Evolutionary conservation across 2,797 vertebrate genomes (phyloP).

Genomic region (Enteromius mattozi): DNA sequence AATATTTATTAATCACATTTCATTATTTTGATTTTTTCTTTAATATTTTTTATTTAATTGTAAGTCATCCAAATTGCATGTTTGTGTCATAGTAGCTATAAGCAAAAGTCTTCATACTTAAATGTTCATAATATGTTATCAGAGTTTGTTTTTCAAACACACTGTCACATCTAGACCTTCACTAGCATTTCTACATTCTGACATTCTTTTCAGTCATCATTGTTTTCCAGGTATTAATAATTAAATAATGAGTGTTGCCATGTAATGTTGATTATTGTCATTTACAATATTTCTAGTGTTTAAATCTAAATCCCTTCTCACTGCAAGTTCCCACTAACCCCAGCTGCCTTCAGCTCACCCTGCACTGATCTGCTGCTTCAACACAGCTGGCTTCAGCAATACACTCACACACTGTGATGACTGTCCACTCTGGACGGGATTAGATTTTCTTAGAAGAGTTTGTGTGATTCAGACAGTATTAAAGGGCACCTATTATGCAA

Average conservation of each 20-base stretch:
- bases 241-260: background rate
- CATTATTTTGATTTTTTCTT: background rate
- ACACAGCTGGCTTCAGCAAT: slow-evolving; percentile 50
- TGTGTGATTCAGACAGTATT: background rate
- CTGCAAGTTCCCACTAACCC: slow-evolving; percentile 44
- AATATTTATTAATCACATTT: background rate
- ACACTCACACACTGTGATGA: background rate
- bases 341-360: slow-evolving; percentile 34
- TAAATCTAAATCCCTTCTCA: background rate
- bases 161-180: background rate
- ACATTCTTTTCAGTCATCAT: background rate
- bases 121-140: background rate
- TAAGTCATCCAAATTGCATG: background rate
- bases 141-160: background rate
- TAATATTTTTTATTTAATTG: background rate
- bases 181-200: background rate
- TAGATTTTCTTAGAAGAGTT: background rate
- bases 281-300: slow-evolving; percentile 7
- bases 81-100: background rate
- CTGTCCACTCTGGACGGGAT: background rate
- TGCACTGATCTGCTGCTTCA: slow-evolving; percentile 14
- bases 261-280: slow-evolving; percentile 7
- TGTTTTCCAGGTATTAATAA: background rate
- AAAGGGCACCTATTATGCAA: background rate
- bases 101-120: background rate